Base-by-base conservation (phyloP, 1,140 invertebrate species). In the Drosophila truncata region DNA sequence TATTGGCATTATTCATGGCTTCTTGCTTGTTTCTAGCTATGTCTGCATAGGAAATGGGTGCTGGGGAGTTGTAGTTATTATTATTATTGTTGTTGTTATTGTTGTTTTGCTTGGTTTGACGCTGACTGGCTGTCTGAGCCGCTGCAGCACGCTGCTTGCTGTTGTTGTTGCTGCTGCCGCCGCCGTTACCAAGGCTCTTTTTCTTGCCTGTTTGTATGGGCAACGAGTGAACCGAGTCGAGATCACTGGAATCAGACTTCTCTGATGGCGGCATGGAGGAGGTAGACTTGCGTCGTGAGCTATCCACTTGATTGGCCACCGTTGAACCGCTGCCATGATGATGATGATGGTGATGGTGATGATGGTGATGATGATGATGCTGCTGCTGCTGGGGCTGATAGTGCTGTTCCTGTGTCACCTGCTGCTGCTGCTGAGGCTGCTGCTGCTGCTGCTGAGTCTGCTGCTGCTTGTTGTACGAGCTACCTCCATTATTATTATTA, bases 171-270 rank as follows among this genome's bases (percentile, higher is more conserved):
- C 47, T 42, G 5, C 23, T 14, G 7, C 46, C 16, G 46, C 44
- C 13, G 29, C 27, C 52, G 39, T 8, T 29, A 29, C 46, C 55
- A 10, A 80, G 72, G 75, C 67, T 80, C 67, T 80, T 85, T 74
- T 90, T 88, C 8, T 91, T 90, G 58, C 70, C 84, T 37, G 91
- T 91, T 58, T 95, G 95, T 25, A 96, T 95, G 13, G 96, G 96
- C 59, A 96, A 92, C 49, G 96, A 96, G 92, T 96, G 96, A 13
- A 96, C 95, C 18, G 95, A 96, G 78, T 96, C 96, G 47, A 95
- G 93, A 83, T 96, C 96, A 74, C 94, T 95, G 47, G 94, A 94
- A 82, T 95, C 95, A 0, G 95, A 96, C 91, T 96, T 96, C 52
- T 96, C 96, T 46, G 95, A 95, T 7, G 95, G 95, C n/a, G 95